phyloP scores from a whole-genome alignment of 2,888 invertebrate genomes.

The Augiades crinisus region DNA sequence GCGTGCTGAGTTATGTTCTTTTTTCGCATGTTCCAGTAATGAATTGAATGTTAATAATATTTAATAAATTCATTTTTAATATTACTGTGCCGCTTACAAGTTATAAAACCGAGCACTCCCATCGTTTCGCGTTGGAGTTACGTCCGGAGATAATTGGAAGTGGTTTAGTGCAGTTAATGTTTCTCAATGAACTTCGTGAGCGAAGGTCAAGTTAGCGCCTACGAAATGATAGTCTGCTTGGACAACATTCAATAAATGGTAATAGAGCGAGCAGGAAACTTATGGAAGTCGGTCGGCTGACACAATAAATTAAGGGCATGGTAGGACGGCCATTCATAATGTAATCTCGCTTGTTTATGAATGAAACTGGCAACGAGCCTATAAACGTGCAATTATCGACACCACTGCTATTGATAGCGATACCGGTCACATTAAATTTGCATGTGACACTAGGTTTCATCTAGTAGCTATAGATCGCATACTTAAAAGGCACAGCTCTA shows the following conservation, averaged over 20 bases:
- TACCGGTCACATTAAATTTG: slow-evolving; percentile 55
- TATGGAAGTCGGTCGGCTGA: slow-evolving; percentile 55
- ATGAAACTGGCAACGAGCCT: slow-evolving; percentile 61
- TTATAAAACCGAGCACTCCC: slow-evolving; percentile 13
- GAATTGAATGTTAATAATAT: slow-evolving; percentile 60
- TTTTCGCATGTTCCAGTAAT: slow-evolving; percentile 55
- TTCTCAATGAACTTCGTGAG: slow-evolving; percentile 63
- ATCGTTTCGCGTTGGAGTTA: slow-evolving; percentile 26
- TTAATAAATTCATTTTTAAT: slow-evolving; percentile 49
- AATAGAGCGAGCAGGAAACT: slow-evolving; percentile 67
- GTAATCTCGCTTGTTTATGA: slow-evolving; percentile 72
- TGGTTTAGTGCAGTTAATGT: slow-evolving; percentile 40
- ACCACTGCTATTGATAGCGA: slow-evolving; percentile 60
- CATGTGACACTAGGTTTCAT: slow-evolving; percentile 46
- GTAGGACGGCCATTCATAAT: slow-evolving; percentile 70
- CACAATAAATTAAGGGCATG: slow-evolving; percentile 67
- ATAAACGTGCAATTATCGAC: slow-evolving; percentile 67
- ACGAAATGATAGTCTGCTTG: slow-evolving; percentile 54
- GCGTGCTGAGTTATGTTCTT: slow-evolving; percentile 56
- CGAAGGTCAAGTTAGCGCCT: slow-evolving; percentile 59
- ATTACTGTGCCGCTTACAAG: slow-evolving; percentile 31
- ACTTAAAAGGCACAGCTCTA: slow-evolving; percentile 41
- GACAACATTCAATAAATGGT: slow-evolving; percentile 70
- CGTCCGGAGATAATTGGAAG: slow-evolving; percentile 41
- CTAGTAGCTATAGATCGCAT: slow-evolving; percentile 33